Conservation (phyloP, 2,888 invertebrate genomes). For the Eristalis tenax region DNA sequence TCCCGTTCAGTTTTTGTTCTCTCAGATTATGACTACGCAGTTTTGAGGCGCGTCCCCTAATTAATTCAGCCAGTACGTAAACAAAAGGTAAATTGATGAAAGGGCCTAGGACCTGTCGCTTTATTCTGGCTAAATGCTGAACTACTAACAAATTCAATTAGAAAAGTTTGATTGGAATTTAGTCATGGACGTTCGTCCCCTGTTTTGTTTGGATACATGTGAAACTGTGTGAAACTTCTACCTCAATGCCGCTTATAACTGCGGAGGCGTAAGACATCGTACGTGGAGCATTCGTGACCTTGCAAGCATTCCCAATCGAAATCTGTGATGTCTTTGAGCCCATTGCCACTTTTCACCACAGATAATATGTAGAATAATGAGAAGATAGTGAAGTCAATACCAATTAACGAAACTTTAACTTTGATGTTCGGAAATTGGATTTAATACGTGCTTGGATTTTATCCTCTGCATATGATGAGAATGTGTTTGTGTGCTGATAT, state of each 20-base stretch:
- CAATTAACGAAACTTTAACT: constrained; percentile 58
- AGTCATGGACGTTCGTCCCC: constrained; percentile 41
- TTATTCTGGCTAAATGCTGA: constrained; percentile 37
- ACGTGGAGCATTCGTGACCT: neutral
- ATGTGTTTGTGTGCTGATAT: constrained; percentile 10
- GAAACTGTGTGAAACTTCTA: neutral
- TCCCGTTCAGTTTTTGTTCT: constrained; percentile 1
- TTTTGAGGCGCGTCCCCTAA: constrained; percentile 29
- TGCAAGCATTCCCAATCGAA: neutral
- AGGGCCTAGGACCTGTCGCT: constrained; percentile 33
- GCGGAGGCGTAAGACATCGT: neutral
- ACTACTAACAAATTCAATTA: constrained; percentile 68
- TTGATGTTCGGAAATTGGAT: constrained; percentile 64
- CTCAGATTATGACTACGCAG: constrained; percentile 30
- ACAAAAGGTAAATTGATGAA: constrained; percentile 8
- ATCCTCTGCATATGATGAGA: neutral
- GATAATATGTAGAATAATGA: neutral
- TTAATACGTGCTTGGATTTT: constrained; percentile 50
- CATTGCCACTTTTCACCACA: neutral
- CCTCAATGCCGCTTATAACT: neutral
- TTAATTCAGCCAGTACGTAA: constrained; percentile 29
- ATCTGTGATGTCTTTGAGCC: neutral
- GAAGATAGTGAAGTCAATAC: constrained; percentile 47
- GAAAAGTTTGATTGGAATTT: constrained; percentile 64
- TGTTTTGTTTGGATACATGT: neutral